Base-by-base conservation (phyloP, 2,797 vertebrate species). In the Oreochromis mossambicus region DNA sequence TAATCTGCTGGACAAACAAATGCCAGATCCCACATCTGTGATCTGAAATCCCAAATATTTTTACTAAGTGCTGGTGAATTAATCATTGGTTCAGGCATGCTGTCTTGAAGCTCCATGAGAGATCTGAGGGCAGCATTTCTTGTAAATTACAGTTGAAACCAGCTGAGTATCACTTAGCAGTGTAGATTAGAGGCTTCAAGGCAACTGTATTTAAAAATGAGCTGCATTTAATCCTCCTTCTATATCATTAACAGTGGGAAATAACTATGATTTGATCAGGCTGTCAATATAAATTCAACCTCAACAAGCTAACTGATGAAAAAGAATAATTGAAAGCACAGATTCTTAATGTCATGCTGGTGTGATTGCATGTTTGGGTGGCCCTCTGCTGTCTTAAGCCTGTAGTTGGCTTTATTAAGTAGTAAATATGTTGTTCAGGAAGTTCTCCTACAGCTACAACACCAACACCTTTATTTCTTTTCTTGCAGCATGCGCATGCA, bases 401-500 rank as follows among this genome's bases (percentile, higher is more conserved):
- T 43, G 38, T 24, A 17, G n/a, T 9, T 70, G 17, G 17, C 7
- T 50, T 17, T 19, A 11, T 52, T 52, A 52, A 52, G 8, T 3
- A 12, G n/a, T 24, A 12, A 21, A 54, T 24, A 8, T 15, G 15
- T 17, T 50, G 46, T 50, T 9, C 15, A 17, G 12, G 21, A 38
- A 48, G 5, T 24, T 8, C 13, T 36, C 43, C 36, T 36, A 10
- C 15, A 54, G 8, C 11, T 26, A 3, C 11, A 43, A 77, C 36
- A 7, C 38, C 15, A 78, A 51, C 58, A 6, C 55, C 38, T 75
- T 4, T 11, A 14, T 54, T 48, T 81, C 7, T 77, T 89, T 58
- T 92, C 34, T 93, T 95, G 36, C 98, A 99, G 98, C 98, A 99
- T 0, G 98, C 98, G 5, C 98, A 99, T 0, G 95, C 97, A 77